Percentiles rank a stretch among this genome's conserved stretches.
phyloP scores from a whole-genome alignment of 1,140 invertebrate species.

The Ips nitidus region DNA sequence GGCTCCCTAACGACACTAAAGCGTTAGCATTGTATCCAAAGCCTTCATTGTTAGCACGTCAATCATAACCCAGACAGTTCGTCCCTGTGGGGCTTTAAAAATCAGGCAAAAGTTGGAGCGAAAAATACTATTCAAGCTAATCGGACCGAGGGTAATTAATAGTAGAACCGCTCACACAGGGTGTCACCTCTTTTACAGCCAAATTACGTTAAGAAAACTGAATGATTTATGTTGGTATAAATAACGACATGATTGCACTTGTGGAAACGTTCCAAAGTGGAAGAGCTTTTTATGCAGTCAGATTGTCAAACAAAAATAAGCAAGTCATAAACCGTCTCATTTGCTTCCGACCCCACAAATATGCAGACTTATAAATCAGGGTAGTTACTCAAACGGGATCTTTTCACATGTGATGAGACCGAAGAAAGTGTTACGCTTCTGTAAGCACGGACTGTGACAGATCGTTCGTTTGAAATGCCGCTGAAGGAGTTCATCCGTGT shows the following conservation, averaged over 20 bases:
- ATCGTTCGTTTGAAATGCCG: conserved; percentile 38
- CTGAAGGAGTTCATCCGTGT: conserved; percentile 36
- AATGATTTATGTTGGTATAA: too few species aligned
- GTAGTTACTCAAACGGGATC: conserved; percentile 27
- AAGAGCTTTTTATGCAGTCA: too few species aligned
- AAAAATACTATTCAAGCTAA: conserved; percentile 8
- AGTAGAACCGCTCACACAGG: too few species aligned
- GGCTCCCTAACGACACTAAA: conserved; percentile 9
- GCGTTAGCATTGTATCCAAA: not conserved
- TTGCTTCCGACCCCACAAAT: conserved; percentile 34
- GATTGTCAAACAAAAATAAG: not conserved
- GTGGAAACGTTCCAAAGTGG: too few species aligned
- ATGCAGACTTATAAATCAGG: conserved; percentile 45
- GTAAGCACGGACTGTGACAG: conserved; percentile 34
- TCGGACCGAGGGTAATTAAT: not conserved
- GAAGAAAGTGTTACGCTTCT: conserved; percentile 27
- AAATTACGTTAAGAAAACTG: too few species aligned
- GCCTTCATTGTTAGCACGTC: conserved; percentile 1
- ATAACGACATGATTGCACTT: too few species aligned
- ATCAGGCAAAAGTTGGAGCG: conserved; percentile 3
- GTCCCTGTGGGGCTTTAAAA: conserved; percentile 9
- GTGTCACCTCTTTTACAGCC: too few species aligned
- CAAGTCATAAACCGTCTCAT: conserved; percentile 40
- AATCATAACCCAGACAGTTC: not conserved
- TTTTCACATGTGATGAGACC: conserved; percentile 26